phyloP scores from a whole-genome alignment of 2,888 invertebrate genomes.

The Parnassius orleans region DNA sequence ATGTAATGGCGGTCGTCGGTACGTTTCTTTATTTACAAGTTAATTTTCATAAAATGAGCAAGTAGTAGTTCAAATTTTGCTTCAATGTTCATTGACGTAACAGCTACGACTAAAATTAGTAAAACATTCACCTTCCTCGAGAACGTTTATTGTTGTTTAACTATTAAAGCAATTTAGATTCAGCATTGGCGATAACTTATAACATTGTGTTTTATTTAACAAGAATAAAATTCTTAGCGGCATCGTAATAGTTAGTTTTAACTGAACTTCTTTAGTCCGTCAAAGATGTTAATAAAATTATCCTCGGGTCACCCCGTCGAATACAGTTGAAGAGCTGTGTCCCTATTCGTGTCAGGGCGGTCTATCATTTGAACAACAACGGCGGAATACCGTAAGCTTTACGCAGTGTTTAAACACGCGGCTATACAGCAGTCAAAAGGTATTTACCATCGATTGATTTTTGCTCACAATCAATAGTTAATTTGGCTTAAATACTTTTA shows the following conservation, averaged over 20 bases:
- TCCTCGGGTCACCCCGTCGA: constrained; percentile 62
- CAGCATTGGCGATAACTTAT: constrained; percentile 56
- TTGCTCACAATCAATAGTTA: constrained; percentile 13
- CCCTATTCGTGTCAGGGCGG: constrained; percentile 64
- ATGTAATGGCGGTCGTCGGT: background rate
- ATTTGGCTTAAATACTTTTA: constrained; percentile 11
- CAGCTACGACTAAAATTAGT: constrained; percentile 63
- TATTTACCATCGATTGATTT: constrained; percentile 16
- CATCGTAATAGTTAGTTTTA: constrained; percentile 1
- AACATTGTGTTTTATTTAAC: constrained; percentile 39
- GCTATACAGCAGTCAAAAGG: constrained; percentile 5
- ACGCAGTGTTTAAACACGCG: constrained; percentile 32
- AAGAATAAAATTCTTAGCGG: background rate
- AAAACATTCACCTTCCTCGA: constrained; percentile 64
- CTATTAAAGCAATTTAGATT: constrained; percentile 66
- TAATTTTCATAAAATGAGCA: constrained; percentile 70
- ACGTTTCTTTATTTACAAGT: constrained; percentile 59
- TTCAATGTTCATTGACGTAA: constrained; percentile 56
- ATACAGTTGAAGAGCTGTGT: constrained; percentile 69
- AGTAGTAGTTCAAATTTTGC: constrained; percentile 56
- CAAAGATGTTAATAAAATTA: constrained; percentile 39
- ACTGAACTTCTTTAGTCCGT: background rate
- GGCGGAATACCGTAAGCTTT: constrained; percentile 55
- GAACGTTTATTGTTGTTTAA: constrained; percentile 56
- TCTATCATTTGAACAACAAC: constrained; percentile 51